A percentile compares a stretch with the other conserved stretches of the same genome.
phyloP scores from a whole-genome alignment of 2,113 vertebrate species.

The Xenopus tropicalis region DNA sequence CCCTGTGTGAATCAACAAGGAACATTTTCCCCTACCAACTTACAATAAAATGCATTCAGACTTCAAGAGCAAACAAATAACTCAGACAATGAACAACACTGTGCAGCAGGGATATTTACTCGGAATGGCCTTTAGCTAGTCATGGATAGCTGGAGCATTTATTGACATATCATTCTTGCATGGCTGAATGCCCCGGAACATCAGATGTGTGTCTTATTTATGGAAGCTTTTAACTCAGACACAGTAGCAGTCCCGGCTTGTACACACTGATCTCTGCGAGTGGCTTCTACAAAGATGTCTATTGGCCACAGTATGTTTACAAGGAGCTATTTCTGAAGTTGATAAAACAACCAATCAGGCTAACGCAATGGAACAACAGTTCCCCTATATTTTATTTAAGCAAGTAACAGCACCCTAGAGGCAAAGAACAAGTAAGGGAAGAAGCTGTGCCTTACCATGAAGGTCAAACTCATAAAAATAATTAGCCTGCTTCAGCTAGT shows the following conservation, averaged over 20 bases:
- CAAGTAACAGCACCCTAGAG: slow-evolving; percentile 6
- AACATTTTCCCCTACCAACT: too few relatives aligned
- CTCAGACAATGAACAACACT: background rate
- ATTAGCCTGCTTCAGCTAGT: slow-evolving; percentile 5
- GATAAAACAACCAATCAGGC: slow-evolving; percentile 31
- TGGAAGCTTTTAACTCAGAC: slow-evolving; percentile 23
- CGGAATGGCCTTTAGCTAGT: background rate
- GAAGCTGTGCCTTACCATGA: background rate
- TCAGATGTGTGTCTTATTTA: slow-evolving; percentile 18
- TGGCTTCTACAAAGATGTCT: slow-evolving; percentile 10
- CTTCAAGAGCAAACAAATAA: background rate
- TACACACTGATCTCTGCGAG: slow-evolving; percentile 12
- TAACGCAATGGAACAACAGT: background rate
- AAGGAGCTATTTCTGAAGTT: background rate
- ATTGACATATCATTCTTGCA: background rate
- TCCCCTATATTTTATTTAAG: slow-evolving; percentile 28
- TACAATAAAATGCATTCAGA: too few relatives aligned
- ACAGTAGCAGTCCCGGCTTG: background rate
- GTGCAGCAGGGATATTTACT: background rate
- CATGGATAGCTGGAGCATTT: background rate
- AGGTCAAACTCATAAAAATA: slow-evolving; percentile 22
- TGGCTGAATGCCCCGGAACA: background rate
- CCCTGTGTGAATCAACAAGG: too few relatives aligned
- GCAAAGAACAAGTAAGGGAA: slow-evolving; percentile 2
- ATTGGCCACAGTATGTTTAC: slow-evolving; percentile 6